Evolutionary conservation across 35 echinoderm and acorn worm genomes (phyloP), one percentile per base, ranked within the genome.

Genomic region (Apostichopus parvimensis): DNA sequence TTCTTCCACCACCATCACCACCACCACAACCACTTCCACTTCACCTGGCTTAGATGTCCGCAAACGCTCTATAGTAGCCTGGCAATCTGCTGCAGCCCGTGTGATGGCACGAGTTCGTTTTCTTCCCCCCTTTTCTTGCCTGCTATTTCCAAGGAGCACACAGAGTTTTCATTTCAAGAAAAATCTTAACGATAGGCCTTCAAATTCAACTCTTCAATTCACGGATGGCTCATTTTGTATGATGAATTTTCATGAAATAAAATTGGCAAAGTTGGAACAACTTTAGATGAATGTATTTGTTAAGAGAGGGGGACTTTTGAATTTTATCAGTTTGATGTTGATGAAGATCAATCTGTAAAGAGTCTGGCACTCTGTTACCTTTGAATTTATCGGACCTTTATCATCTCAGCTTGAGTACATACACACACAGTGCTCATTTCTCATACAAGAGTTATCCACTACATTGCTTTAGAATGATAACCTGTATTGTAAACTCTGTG

Each of bases 71-170:
- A 25, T 92, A 28, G 85, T 90, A 62, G 85, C 88, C 93, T 94
- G 91, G 91, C 85, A 92, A 79, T 77, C 92, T 23, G 92, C 92
- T 61, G 93, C 93, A 75, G 53, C 95, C 75, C 90, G 93, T 82
- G 73, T 93, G 79, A 85, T 79, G 56, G 85, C 91, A 80, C 68
- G 60, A 77, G 66, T 90, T 93, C 28, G 83, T 93, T 89, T 18
- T 93, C 13, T 87, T 25, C 78, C 87, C 23, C 24, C 45, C n/a
- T 78, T 60, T 93, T 88, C 66, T 75, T 75, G 12, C 71, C n/a
- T 75, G 12, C 71, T 75, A 22, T 75, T 18, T 18, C n/a, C 71
- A 75, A 75, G 71, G 71, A 75, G 71, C n/a, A 75, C 6, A 75
- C 71, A 75, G 71, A 75, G 71, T 75, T 75, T 75, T 18, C 15